Evolutionary conservation across 1,140 invertebrate species (phyloP).

Genomic region (Lasioglossum baleicum): DNA sequence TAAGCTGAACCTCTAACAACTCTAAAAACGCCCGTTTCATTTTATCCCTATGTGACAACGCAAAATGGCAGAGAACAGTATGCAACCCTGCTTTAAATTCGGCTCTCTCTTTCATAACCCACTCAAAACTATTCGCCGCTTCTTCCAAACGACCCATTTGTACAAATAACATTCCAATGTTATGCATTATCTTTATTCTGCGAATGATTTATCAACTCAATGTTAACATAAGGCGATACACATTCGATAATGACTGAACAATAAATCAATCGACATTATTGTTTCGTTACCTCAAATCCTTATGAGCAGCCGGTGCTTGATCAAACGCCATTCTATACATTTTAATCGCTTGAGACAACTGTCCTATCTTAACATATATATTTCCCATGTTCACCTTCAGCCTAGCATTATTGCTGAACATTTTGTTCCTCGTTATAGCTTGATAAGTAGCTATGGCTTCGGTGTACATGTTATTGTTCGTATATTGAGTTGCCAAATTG

Average conservation of each 20-base stretch:
- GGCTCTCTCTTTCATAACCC: slow-evolving; percentile 97
- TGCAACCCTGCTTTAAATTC: slow-evolving; percentile 94
- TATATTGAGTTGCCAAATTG: slow-evolving; percentile 96
- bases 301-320: slow-evolving; percentile 95
- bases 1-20: slow-evolving; percentile 92
- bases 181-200: slow-evolving; percentile 98
- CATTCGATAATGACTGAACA: neutral
- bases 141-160: slow-evolving; percentile 97
- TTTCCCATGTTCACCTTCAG: slow-evolving; percentile 99
- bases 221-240: slow-evolving; percentile 7
- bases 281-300: slow-evolving; percentile 89
- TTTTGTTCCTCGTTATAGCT: slow-evolving; percentile 91
- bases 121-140: slow-evolving; percentile 97
- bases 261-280: neutral
- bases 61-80: slow-evolving; percentile 95
- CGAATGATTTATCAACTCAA: slow-evolving; percentile 59
- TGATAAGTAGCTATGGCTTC: slow-evolving; percentile 98
- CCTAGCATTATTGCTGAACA: slow-evolving; percentile 93
- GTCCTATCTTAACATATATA: slow-evolving; percentile 96
- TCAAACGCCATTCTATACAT: slow-evolving; percentile 98
- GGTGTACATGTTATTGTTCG: slow-evolving; percentile 95
- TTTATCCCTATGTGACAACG: slow-evolving; percentile 94
- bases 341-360: slow-evolving; percentile 97
- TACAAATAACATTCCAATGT: slow-evolving; percentile 97
- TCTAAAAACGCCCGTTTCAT: slow-evolving; percentile 96